A percentile compares a stretch with the other conserved stretches of the same genome.
phyloP scores from a whole-genome alignment of 2,797 vertebrate genomes.

The Enteromius thamalakanensis region DNA sequence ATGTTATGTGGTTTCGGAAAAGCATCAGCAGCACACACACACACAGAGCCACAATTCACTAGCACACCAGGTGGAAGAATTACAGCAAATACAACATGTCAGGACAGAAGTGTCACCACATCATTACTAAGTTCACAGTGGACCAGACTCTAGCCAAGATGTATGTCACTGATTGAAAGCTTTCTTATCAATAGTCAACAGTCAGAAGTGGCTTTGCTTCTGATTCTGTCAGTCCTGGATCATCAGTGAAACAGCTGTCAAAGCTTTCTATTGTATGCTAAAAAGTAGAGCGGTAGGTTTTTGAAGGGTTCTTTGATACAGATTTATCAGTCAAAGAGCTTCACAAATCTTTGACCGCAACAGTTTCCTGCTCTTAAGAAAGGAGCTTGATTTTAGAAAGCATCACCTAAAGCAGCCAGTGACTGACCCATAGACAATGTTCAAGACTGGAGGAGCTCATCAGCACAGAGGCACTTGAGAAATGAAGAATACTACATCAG shows the following conservation, averaged over 20 bases:
- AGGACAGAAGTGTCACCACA: constrained; percentile 46
- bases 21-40: constrained; percentile 11
- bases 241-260: not conserved
- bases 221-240: constrained; percentile 28
- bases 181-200: constrained; percentile 32
- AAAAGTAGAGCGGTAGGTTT: not conserved
- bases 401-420: constrained; percentile 40
- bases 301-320: not conserved
- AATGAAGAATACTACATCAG: constrained; percentile 77
- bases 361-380: not conserved
- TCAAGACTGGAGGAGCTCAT: constrained; percentile 60
- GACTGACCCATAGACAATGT: constrained; percentile 39
- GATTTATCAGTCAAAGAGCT: not conserved
- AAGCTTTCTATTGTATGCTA: not conserved
- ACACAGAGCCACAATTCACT: constrained; percentile 40
- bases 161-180: constrained; percentile 6
- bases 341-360: not conserved
- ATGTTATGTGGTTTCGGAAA: constrained; percentile 16
- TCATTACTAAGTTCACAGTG: constrained; percentile 45
- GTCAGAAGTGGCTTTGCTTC: constrained; percentile 37
- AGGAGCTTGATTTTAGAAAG: not conserved
- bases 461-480: constrained; percentile 89
- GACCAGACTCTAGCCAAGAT: constrained; percentile 25
- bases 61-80: constrained; percentile 26
- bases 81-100: constrained; percentile 42